phyloP scores from a whole-genome alignment of 2,797 vertebrate genomes.

The Loris lydekkerianus region DNA sequence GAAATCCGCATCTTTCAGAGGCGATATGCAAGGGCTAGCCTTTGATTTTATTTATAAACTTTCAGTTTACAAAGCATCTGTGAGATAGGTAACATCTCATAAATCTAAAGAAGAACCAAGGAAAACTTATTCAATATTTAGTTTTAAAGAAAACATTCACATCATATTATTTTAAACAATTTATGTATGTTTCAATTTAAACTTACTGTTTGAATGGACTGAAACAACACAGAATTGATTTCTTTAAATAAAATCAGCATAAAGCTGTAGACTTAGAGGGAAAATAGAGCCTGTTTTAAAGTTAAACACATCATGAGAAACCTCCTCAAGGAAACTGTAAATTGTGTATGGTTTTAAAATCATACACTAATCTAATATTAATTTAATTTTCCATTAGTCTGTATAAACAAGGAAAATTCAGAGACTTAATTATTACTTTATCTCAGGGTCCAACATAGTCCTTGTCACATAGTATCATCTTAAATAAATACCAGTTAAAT shows the following conservation, averaged over 20 bases:
- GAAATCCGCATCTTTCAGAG: not conserved
- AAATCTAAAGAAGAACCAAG: slow-evolving; percentile 71
- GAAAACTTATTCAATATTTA: slow-evolving; percentile 69
- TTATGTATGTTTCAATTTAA: slow-evolving; percentile 69
- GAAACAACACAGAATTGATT: slow-evolving; percentile 11
- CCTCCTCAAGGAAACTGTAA: not conserved
- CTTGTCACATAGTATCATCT: not conserved
- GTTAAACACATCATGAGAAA: slow-evolving; percentile 46
- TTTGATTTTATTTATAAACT: slow-evolving; percentile 61
- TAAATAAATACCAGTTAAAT: not conserved
- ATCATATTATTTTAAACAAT: slow-evolving; percentile 66
- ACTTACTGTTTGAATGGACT: slow-evolving; percentile 45
- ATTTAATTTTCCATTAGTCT: slow-evolving; percentile 15
- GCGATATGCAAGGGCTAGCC: not conserved
- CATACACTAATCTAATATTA: not conserved
- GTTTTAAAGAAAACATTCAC: slow-evolving; percentile 62
- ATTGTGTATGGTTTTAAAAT: not conserved
- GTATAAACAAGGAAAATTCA: not conserved
- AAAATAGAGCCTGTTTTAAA: slow-evolving; percentile 56
- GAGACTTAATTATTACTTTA: not conserved
- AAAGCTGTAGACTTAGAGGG: not conserved
- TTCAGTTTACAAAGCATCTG: slow-evolving; percentile 50
- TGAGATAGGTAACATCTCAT: slow-evolving; percentile 48
- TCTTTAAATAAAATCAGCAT: slow-evolving; percentile 70
- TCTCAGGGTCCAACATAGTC: not conserved